phyloP scores from a whole-genome alignment of 2,797 vertebrate species.

The Silurus lanzhouensis region DNA sequence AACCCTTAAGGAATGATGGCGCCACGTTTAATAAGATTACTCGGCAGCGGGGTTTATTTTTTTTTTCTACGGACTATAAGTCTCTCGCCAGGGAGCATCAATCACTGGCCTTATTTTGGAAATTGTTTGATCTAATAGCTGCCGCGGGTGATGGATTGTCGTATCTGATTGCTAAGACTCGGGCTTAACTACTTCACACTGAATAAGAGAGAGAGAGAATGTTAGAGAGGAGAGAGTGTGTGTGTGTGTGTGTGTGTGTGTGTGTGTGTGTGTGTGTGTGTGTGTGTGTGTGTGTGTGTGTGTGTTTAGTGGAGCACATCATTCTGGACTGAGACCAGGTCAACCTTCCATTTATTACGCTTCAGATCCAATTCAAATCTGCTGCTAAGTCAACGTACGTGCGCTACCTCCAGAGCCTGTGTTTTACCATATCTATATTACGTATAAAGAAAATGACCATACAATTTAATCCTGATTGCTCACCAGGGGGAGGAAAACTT shows the following conservation, averaged over 20 bases:
- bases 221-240: not conserved
- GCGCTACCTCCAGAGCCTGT: not conserved
- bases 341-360: conserved; percentile 9
- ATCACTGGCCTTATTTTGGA: conserved; percentile 42
- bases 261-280: not conserved
- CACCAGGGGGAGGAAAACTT: not conserved
- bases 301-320: not conserved
- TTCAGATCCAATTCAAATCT: not conserved
- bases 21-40: conserved; percentile 35
- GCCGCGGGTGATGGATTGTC: conserved; percentile 23
- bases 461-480: not conserved
- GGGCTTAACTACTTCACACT: conserved; percentile 42
- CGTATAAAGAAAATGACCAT: not conserved
- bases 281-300: not conserved
- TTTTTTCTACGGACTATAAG: conserved; percentile 37
- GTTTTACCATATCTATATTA: not conserved
- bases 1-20: conserved; percentile 42
- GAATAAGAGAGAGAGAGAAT: not conserved
- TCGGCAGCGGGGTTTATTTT: not conserved
- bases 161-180: conserved; percentile 41
- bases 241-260: too few species aligned
- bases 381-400: not conserved
- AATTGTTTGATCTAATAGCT: conserved; percentile 48
- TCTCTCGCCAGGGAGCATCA: conserved; percentile 37
- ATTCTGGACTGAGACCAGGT: conserved; percentile 24